These are phyloP conservation scores for Podarcis raffonei DNA, from an alignment of 2,113 vertebrate genomes.

Conservation along the genomic window DNA sequence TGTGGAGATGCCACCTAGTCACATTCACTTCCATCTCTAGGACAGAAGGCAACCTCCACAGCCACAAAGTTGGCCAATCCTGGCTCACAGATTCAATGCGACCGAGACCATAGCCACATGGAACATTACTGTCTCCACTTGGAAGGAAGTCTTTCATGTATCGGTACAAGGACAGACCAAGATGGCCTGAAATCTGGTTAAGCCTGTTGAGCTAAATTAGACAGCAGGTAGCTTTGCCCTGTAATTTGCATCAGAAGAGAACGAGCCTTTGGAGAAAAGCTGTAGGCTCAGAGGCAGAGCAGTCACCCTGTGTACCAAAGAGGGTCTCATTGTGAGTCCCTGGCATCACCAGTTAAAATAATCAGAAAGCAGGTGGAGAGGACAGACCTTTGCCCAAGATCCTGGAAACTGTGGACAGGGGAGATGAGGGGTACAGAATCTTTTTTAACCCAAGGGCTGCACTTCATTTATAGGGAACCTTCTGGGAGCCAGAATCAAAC, in stretches of 20 bases:
- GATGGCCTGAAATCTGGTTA: not conserved
- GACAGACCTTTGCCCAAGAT: not conserved
- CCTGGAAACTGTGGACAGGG: not conserved
- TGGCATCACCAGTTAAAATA: not conserved
- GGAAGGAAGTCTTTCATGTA: not conserved
- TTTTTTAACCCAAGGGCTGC: not conserved
- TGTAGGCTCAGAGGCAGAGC: not conserved
- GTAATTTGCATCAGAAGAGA: not conserved
- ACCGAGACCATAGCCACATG: not conserved
- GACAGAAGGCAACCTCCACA: not conserved
- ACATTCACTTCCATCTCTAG: not conserved
- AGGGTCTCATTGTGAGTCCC: not conserved
- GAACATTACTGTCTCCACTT: not conserved
- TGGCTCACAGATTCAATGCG: not conserved
- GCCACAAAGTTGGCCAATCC: not conserved
- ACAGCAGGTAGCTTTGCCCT: not conserved
- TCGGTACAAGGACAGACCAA: not conserved
- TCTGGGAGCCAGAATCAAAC: no score
- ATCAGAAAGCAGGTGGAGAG: not conserved
- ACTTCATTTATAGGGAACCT: no score
- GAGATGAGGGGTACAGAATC: no score
- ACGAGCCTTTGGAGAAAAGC: not conserved
- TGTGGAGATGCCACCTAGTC: not conserved
- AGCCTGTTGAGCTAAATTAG: conserved; percentile 9
- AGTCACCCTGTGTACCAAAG: not conserved